A percentile compares a stretch with the other conserved stretches of the same genome.
Conservation (phyloP, 2,888 invertebrate genomes). For the Chromoteleia sp. region DNA sequence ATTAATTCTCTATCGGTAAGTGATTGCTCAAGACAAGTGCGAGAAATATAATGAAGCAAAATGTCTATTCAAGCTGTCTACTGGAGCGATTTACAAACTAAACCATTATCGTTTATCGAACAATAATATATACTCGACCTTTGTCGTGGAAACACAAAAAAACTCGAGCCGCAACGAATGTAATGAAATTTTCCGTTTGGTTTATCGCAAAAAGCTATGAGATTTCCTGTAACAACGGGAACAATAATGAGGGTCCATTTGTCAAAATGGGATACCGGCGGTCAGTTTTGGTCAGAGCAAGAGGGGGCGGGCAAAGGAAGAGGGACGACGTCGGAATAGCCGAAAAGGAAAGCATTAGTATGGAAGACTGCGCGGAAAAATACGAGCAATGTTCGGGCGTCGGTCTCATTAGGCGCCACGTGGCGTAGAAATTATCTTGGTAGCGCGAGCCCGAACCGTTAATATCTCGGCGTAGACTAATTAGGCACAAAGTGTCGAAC, state of each 20-base stretch:
- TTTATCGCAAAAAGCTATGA: constrained; percentile 43
- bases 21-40: no score
- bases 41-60: no score
- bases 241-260: constrained; percentile 70
- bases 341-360: constrained; percentile 44
- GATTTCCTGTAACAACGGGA: constrained; percentile 47
- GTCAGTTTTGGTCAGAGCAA: constrained; percentile 47
- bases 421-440: constrained; percentile 80
- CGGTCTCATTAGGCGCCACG: constrained; percentile 80
- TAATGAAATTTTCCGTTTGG: constrained; percentile 39
- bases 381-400: constrained; percentile 66
- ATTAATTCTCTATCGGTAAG: no score
- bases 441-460: constrained; percentile 72
- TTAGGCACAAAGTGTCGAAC: constrained; percentile 80
- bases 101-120: not conserved
- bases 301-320: constrained; percentile 30
- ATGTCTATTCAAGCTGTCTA: no score
- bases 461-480: constrained; percentile 76
- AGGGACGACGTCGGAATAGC: constrained; percentile 3
- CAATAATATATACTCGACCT: constrained; percentile 24
- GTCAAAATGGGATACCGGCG: constrained; percentile 72
- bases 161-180: not conserved
- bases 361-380: constrained; percentile 71
- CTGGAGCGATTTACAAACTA: no score
- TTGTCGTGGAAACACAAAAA: constrained; percentile 1